Conservation (phyloP, 2,888 invertebrate genomes). For the Trichopria drosophilae region DNA sequence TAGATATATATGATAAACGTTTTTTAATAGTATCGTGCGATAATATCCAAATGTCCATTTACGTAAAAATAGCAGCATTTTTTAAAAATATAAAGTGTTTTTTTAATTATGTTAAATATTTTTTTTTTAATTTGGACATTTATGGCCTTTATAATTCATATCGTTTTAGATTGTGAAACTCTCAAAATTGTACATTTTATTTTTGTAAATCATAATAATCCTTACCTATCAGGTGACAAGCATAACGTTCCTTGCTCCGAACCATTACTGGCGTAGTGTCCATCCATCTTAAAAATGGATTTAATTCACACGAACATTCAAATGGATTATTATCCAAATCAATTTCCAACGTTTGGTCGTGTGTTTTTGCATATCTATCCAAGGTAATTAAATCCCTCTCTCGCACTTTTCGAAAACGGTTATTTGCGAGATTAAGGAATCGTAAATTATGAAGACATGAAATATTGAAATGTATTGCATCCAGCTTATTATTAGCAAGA, state of each 20-base stretch:
- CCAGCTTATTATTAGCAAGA: constrained; percentile 68
- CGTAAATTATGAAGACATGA: constrained; percentile 68
- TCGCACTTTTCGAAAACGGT: constrained; percentile 63
- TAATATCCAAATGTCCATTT: too few species aligned
- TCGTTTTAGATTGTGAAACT: too few species aligned
- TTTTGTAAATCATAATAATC: too few species aligned
- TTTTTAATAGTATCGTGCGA: too few species aligned
- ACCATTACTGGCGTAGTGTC: constrained; percentile 65
- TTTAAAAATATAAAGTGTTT: too few species aligned
- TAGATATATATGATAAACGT: too few species aligned
- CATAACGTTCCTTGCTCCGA: constrained; percentile 62
- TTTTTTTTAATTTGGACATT: too few species aligned
- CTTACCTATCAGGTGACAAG: too few species aligned
- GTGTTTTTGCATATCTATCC: constrained; percentile 63
- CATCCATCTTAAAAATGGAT: constrained; percentile 68
- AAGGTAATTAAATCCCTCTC: constrained; percentile 62
- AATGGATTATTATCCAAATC: constrained; percentile 72
- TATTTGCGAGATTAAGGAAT: constrained; percentile 71
- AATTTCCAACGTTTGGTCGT: constrained; percentile 61
- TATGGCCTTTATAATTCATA: too few species aligned
- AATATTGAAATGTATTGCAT: constrained; percentile 68
- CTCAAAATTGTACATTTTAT: too few species aligned
- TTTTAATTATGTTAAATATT: too few species aligned
- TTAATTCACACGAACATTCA: constrained; percentile 68
- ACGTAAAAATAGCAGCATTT: too few species aligned